Evolutionary conservation across 2,797 vertebrate species (phyloP).

Genomic region (Malacoraja senta): DNA sequence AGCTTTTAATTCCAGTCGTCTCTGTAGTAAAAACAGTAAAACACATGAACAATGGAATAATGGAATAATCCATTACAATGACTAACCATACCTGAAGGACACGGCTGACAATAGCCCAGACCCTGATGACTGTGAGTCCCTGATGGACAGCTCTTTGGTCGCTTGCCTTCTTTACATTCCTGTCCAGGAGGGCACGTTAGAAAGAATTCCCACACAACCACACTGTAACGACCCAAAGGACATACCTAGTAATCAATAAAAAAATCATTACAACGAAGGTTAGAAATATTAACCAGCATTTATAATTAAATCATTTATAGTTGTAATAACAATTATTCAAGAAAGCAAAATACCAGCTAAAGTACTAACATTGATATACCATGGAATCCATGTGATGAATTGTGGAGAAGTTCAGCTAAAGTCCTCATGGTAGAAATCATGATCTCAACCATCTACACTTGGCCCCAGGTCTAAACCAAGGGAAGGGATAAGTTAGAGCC

Average conservation of each 20-base stretch:
- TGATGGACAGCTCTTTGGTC: not conserved
- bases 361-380: not conserved
- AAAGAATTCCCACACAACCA: not conserved
- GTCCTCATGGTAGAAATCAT: not conserved
- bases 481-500: not conserved
- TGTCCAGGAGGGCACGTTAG: not conserved
- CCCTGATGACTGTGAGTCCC: not conserved
- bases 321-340: not conserved
- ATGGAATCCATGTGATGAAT: not conserved
- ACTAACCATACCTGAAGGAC: not conserved
- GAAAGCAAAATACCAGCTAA: not conserved
- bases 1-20: not conserved
- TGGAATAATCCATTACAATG: not conserved
- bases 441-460: not conserved
- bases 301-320: not conserved
- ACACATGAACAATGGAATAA: not conserved
- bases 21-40: not conserved
- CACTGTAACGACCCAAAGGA: conserved; percentile 10
- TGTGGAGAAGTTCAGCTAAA: not conserved
- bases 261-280: not conserved
- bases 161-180: conserved; percentile 17
- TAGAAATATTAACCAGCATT: not conserved
- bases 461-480: not conserved
- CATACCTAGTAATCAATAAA: not conserved
- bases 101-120: not conserved